phyloP scores from a whole-genome alignment of 1,140 invertebrate genomes.

The Tyrophagus putrescentiae region DNA sequence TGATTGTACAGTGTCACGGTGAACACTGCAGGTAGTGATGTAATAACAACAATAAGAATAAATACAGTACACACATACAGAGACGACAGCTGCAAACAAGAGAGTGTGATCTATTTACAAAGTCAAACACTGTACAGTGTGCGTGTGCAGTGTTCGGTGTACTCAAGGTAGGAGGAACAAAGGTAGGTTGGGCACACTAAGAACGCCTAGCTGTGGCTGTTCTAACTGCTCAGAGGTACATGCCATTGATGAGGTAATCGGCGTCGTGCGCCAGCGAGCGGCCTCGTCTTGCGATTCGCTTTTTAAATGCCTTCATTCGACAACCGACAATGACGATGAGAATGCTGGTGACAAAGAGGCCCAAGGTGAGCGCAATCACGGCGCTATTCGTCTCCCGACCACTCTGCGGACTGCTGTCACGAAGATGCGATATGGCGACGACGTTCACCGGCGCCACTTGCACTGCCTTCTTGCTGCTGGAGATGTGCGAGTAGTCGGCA shows the following conservation, averaged over 20 bases:
- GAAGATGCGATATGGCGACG: conserved; percentile 23
- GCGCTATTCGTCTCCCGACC: conserved; percentile 44
- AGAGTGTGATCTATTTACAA: background rate
- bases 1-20: too few species aligned
- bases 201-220: background rate
- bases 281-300: conserved; percentile 49
- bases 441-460: background rate
- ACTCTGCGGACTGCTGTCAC: conserved; percentile 24
- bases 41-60: too few species aligned
- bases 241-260: conserved; percentile 90
- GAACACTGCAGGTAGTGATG: too few species aligned
- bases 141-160: too few species aligned
- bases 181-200: background rate
- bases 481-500: conserved; percentile 4
- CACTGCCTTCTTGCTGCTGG: background rate
- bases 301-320: conserved; percentile 53
- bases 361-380: conserved; percentile 62
- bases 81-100: background rate
- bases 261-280: conserved; percentile 73
- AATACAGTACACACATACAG: too few species aligned
- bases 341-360: conserved; percentile 51
- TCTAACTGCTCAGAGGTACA: conserved; percentile 37
- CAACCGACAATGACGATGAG: conserved; percentile 63
- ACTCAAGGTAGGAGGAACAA: background rate
- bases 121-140: background rate